Conservation (phyloP, 2,113 vertebrate genomes). For the Sterna hirundo region DNA sequence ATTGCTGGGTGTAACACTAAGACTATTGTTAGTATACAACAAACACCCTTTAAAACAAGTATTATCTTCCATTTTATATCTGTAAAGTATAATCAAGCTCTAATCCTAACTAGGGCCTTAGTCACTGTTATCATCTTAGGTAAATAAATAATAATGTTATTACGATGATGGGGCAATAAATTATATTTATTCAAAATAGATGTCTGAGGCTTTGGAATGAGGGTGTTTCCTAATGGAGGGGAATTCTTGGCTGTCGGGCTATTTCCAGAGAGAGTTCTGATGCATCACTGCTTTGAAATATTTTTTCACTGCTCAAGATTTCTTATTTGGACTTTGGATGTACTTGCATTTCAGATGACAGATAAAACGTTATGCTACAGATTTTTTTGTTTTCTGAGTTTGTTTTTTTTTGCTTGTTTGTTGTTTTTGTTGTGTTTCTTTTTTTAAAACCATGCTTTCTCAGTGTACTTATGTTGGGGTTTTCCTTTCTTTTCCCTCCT, state of each 20-base stretch:
- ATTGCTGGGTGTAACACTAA: not conserved
- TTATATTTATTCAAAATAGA: not conserved
- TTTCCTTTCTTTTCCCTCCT: not conserved
- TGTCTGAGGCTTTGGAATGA: not conserved
- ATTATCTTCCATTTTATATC: not conserved
- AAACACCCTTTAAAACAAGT: not conserved
- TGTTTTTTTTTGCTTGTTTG: not conserved
- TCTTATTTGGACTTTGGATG: not conserved
- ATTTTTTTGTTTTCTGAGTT: not conserved
- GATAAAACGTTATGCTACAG: not conserved
- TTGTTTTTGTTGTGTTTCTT: not conserved
- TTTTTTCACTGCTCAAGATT: not conserved
- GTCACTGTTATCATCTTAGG: not conserved
- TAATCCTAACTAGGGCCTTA: not conserved
- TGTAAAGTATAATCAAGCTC: not conserved
- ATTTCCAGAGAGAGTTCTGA: not conserved
- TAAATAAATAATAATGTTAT: slow-evolving; percentile 9
- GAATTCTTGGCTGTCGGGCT: not conserved
- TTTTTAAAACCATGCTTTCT: not conserved
- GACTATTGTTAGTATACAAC: not conserved
- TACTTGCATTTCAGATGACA: not conserved
- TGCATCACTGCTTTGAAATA: not conserved
- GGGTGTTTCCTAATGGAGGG: not conserved
- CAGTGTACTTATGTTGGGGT: not conserved
- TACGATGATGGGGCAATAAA: not conserved